These are phyloP conservation scores for Petrocephalus schoutedeni DNA, from an alignment of 2,797 vertebrate genomes.

Conservation along the genomic window DNA sequence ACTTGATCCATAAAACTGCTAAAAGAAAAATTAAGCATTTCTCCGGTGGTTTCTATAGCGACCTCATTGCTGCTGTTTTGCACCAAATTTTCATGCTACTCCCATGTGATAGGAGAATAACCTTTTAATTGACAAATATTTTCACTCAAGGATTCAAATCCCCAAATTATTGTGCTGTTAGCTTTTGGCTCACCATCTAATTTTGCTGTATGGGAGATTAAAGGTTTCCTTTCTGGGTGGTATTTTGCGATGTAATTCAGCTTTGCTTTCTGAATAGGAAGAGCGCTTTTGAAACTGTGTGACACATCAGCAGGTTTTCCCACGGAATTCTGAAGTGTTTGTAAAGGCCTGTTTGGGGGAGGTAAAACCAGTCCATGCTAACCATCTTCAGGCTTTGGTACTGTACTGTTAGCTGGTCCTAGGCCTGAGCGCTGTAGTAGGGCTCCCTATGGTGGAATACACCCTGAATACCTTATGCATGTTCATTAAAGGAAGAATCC, in stretches of 20 bases:
- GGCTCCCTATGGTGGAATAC: not conserved
- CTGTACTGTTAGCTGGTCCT: not conserved
- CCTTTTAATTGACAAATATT: not conserved
- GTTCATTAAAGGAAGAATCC: slow-evolving; percentile 1
- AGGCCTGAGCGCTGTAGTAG: not conserved
- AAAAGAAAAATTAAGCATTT: not conserved
- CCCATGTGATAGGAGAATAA: not conserved
- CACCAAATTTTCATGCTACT: not conserved
- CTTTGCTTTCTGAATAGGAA: not conserved
- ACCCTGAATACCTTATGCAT: not conserved
- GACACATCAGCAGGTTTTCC: not conserved
- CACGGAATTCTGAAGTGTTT: not conserved
- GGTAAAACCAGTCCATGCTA: not conserved
- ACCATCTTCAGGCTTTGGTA: not conserved
- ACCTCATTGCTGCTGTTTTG: not conserved
- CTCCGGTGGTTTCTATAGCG: not conserved
- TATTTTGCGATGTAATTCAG: not conserved
- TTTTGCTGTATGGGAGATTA: not conserved
- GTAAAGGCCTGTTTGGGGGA: not conserved
- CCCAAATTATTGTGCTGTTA: not conserved
- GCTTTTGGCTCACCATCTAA: not conserved
- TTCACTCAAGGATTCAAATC: not conserved
- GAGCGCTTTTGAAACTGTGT: not conserved
- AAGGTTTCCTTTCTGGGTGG: not conserved
- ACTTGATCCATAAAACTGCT: not conserved